A percentile compares a stretch with the other conserved stretches of the same genome.
Evolutionary conservation across 2,888 invertebrate genomes (phyloP).

Genomic region (Ormyrus rosae): DNA sequence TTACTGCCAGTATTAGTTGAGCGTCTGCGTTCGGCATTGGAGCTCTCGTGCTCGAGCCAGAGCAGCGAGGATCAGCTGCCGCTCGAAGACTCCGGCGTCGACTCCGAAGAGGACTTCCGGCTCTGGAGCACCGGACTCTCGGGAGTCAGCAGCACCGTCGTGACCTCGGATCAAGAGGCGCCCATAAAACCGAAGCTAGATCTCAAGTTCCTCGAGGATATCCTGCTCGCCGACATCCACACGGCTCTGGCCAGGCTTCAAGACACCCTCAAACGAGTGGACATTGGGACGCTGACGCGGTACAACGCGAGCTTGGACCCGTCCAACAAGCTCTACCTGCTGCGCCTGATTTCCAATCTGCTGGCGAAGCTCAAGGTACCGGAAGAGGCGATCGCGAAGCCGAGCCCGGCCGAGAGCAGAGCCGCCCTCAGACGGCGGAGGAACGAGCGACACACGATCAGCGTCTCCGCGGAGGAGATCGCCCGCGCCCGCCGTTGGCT

Average conservation of each 20-base stretch:
- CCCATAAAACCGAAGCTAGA: constrained; percentile 69
- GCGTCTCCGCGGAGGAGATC: constrained; percentile 88
- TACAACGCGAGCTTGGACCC: constrained; percentile 77
- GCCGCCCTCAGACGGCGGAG: constrained; percentile 78
- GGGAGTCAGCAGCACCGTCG: no score
- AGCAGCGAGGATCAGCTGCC: constrained; percentile 62
- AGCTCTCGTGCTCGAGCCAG: constrained; percentile 66
- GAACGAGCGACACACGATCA: constrained; percentile 87
- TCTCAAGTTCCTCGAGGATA: constrained; percentile 78
- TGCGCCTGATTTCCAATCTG: constrained; percentile 83
- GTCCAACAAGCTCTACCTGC: constrained; percentile 79
- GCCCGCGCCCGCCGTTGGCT: constrained; percentile 87
- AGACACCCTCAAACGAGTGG: constrained; percentile 80
- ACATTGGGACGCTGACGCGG: constrained; percentile 76
- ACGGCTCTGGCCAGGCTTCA: constrained; percentile 86
- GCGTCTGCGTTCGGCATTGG: constrained; percentile 74
- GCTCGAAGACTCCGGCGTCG: constrained; percentile 71
- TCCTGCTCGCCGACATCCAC: constrained; percentile 86
- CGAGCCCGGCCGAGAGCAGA: constrained; percentile 54
- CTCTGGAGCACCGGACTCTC: constrained; percentile 69
- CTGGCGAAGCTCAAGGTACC: constrained; percentile 78
- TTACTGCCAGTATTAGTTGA: constrained; percentile 76
- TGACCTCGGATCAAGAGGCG: constrained; percentile 53
- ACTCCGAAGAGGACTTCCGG: constrained; percentile 83
- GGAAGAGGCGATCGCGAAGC: constrained; percentile 73